Conservation (phyloP, 2,113 vertebrate genomes). For the Dasyornis broadbenti region DNA sequence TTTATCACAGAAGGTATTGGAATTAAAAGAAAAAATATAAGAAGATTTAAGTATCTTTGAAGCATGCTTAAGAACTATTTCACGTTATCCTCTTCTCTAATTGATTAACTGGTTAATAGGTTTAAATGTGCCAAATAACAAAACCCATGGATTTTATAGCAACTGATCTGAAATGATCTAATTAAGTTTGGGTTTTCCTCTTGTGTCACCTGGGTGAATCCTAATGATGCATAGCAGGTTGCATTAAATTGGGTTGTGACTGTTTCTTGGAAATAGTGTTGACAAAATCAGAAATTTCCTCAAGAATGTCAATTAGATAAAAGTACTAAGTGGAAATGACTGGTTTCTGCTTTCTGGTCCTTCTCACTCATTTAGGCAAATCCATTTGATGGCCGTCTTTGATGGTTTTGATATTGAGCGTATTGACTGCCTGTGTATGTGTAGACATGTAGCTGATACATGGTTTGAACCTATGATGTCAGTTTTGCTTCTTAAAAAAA, state of each 20-base stretch:
- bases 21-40: slow-evolving; percentile 23
- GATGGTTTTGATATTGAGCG: fast-evolving
- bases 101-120: slow-evolving; percentile 59
- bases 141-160: slow-evolving; percentile 41
- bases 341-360: not conserved
- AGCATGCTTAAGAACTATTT: slow-evolving; percentile 29
- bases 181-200: slow-evolving; percentile 21
- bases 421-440: not conserved
- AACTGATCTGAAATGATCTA: slow-evolving; percentile 48
- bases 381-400: not conserved
- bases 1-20: not conserved
- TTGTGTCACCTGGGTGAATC: not conserved
- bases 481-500: not conserved
- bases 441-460: not conserved
- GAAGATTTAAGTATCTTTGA: slow-evolving; percentile 23
- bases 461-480: not conserved
- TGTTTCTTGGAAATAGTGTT: not conserved
- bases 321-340: not conserved
- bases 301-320: not conserved
- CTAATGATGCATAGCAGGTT: not conserved
- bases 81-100: slow-evolving; percentile 45
- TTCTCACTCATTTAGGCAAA: not conserved
- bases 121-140: slow-evolving; percentile 59
- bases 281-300: not conserved
- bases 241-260: not conserved